Percentiles rank a stretch among this genome's conserved stretches.
Conservation (phyloP, 2,797 vertebrate species). For the Intellagama lesueurii region DNA sequence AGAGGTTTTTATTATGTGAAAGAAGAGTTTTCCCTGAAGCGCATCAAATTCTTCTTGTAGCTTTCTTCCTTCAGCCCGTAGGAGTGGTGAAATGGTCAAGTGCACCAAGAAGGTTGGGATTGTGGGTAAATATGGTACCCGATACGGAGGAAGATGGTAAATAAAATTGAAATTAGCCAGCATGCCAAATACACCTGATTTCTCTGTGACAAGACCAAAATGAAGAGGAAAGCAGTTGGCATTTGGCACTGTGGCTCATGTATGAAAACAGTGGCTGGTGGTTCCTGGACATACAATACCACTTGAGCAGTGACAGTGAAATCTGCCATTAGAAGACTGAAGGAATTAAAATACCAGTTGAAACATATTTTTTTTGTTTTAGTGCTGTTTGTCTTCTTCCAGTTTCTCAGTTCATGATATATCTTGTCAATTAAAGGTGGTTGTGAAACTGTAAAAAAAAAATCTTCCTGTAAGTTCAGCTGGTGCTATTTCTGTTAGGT, state of each 20-base stretch:
- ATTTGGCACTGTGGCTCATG: constrained; percentile 99
- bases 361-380: constrained; percentile 46
- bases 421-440: constrained; percentile 65
- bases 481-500: not conserved
- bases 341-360: constrained; percentile 98
- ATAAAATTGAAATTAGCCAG: constrained; percentile 99
- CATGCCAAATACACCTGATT: constrained; percentile 98
- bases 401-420: constrained; percentile 19
- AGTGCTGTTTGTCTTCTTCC: constrained; percentile 15
- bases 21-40: not conserved
- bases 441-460: constrained; percentile 29
- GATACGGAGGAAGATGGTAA: constrained; percentile 99
- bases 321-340: constrained; percentile 98
- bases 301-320: constrained; percentile 99
- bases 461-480: too few species aligned
- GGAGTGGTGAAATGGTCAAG: constrained; percentile 82
- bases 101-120: constrained; percentile 99
- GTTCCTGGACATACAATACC: constrained; percentile 99
- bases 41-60: not conserved
- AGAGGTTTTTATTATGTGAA: not conserved
- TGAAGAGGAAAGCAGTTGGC: constrained; percentile 98
- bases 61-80: too few species aligned
- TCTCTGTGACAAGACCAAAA: constrained; percentile 99
- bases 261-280: constrained; percentile 97
- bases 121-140: constrained; percentile 98